Evolutionary conservation across 2,797 vertebrate species (phyloP).

Genomic region (Cryptoblepharus egeriae): DNA sequence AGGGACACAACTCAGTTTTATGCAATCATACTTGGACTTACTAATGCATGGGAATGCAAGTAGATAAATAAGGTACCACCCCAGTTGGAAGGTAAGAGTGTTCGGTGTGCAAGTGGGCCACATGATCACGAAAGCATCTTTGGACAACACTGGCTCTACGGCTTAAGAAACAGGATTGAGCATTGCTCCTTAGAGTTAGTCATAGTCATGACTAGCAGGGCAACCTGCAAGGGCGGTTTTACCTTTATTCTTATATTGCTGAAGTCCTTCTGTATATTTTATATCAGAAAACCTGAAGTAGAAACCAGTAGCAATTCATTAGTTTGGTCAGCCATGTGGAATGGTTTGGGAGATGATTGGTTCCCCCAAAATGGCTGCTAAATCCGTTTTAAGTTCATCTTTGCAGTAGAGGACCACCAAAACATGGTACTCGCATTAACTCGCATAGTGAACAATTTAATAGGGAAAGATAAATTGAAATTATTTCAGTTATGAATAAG

Average conservation of each 20-base stretch:
- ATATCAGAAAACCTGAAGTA: background rate
- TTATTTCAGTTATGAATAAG: background rate
- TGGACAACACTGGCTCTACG: no score
- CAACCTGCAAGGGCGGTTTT: no score
- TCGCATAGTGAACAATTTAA: background rate
- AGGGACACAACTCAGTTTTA: background rate
- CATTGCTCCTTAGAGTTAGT: no score
- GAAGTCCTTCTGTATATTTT: background rate
- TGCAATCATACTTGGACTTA: background rate
- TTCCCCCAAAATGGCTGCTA: background rate
- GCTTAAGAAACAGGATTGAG: no score
- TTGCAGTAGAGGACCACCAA: background rate
- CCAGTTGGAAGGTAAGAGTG: no score
- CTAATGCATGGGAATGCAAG: no score
- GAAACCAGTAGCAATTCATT: background rate
- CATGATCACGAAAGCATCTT: no score
- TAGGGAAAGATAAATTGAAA: background rate
- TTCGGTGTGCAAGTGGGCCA: no score
- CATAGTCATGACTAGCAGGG: no score
- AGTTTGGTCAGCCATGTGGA: background rate
- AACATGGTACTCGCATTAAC: fast-evolving
- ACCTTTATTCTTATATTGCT: no score
- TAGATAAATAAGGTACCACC: no score
- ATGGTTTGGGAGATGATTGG: background rate
- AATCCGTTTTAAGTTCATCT: background rate